Evolutionary conservation across 2,888 invertebrate species (phyloP), one percentile per base, ranked within the genome.

Genomic region (Mythimna loreyi): DNA sequence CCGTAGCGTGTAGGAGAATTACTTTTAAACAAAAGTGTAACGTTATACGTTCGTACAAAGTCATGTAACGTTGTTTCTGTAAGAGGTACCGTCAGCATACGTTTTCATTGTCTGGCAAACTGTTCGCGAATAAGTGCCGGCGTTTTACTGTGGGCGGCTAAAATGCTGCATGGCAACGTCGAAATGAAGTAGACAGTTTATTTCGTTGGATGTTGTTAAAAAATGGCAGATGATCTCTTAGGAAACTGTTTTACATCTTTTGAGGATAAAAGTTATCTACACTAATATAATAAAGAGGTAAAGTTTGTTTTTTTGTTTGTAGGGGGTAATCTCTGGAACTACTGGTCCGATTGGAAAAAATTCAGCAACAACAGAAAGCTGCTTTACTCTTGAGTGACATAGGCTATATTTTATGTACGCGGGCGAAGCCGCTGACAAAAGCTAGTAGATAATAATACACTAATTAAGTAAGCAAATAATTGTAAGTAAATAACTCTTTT

Each of bases 71-170:
- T 63, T 50, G 40, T 63, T 40, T 36, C 49, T 53, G 52, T 11
- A 9, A 57, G 67, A 64, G 57, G 60, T 64, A 64, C 13, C 45
- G 60, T 52, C 36, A 64, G 55, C 65, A 75, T 61, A 77, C 61
- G 62, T 52, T 75, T 65, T 65, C 68, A 79, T 57, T 79, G 80
- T 66, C 68, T 80, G 49, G 55, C 68, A 68, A 79, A 79, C 75
- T 65, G 53, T 47, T 63, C 36, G 47, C 43, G 47, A 63, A 59
- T 77, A 75, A 75, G 65, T 65, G 62, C 59, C 16, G 28, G n/a
- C 36, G 45, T 59, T 68, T 75, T 59, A 68, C 36, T 56, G 30
- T 43, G 47, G 61, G 62, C 4, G 5, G 28, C 61, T 77, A 78
- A 77, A 75, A 77, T 79, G 75, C 21, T 36, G 75, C 61, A 25